Base-by-base conservation (phyloP, 2,888 invertebrate genomes). In the Adela reaumurella region DNA sequence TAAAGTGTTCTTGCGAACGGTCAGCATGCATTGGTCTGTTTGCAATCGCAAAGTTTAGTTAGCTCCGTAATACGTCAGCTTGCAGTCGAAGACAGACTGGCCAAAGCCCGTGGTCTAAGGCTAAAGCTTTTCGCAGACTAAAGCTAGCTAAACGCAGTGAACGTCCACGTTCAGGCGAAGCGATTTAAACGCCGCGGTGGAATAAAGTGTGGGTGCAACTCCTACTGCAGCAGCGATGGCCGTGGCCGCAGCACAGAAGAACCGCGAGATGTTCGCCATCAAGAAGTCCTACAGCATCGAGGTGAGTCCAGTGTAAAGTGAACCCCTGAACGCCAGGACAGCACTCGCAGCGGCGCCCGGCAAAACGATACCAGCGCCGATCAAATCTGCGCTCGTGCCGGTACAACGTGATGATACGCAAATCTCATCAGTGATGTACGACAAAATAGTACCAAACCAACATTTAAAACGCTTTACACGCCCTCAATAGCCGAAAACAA, bases 221-320 rank as follows among this genome's bases (percentile, higher is more conserved):
- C 17, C 41, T 29, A 48, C 35, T 47, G 24, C 24, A 62, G 63
- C 68, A 81, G 76, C 64, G 85, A 92, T 92, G 88, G 91, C 92
- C 78, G 92, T 92, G 65, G 91, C 92, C 69, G 91, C 92, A 70
- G 92, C 92, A 57, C 92, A 93, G 82, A 93, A 93, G 82, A 94
- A 92, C 81, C 89, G 94, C 73, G 94, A 94, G 80, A 90, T 94
- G 89, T 94, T 94, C 85, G 94, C 94, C 73, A 94, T 94, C 83
- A 94, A 94, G 83, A 95, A 95, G 74, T 94, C 94, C 58, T 95
- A 95, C 86, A 94, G 94, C 83, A 93, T 95, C 74, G 95, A 95
- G 92, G 95, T 94, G 82, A 88, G 35, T 35, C 35, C 35, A n/a
- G n/a, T n/a, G n/a, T n/a, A n/a, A n/a, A n/a, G n/a, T n/a, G n/a